A percentile compares a stretch with the other conserved stretches of the same genome.
phyloP scores from a whole-genome alignment of 2,113 vertebrate genomes.

The Stegostoma tigrinum region DNA sequence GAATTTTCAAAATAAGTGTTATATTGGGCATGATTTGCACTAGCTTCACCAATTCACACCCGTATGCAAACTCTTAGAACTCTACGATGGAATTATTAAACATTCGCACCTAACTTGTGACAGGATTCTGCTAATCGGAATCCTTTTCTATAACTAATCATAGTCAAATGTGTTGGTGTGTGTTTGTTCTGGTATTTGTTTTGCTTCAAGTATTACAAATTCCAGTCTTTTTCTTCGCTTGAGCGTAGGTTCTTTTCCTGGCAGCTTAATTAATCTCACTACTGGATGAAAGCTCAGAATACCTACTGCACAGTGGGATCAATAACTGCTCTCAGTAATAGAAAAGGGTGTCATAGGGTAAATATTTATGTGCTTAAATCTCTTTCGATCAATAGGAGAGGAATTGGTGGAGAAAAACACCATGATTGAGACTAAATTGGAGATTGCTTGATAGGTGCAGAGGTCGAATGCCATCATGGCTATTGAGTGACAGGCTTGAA shows the following conservation, averaged over 20 bases:
- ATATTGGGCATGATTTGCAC: no score
- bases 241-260: neutral
- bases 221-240: neutral
- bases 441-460: neutral
- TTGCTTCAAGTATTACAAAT: neutral
- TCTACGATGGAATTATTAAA: neutral
- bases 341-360: slow-evolving; percentile 34
- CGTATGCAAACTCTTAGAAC: neutral
- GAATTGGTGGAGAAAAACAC: neutral
- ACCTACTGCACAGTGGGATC: neutral
- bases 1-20: neutral
- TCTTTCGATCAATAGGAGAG: slow-evolving; percentile 31
- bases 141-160: neutral
- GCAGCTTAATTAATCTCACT: slow-evolving; percentile 24
- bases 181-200: neutral
- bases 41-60: neutral
- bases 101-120: neutral
- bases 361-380: slow-evolving; percentile 34
- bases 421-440: slow-evolving; percentile 30
- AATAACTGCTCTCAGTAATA: slow-evolving; percentile 31
- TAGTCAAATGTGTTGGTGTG: neutral
- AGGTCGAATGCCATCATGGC: no score
- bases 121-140: neutral
- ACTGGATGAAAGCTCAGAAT: neutral
- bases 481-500: neutral